phyloP scores from a whole-genome alignment of 2,888 invertebrate species.

The Pedicia rivosa region DNA sequence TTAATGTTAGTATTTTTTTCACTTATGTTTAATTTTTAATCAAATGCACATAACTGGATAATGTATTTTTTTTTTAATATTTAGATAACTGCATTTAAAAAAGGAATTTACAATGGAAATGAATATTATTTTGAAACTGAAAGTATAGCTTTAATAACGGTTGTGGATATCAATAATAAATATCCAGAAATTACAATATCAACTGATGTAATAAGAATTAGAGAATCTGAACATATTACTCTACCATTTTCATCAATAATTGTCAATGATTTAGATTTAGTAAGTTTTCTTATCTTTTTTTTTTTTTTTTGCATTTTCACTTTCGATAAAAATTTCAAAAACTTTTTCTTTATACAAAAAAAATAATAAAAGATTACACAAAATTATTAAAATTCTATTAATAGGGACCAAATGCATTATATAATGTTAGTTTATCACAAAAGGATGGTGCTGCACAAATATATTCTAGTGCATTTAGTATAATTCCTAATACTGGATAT shows the following conservation, averaged over 20 bases:
- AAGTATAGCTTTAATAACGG: conserved; percentile 31
- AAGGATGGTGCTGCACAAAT: conserved; percentile 13
- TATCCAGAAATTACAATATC: conserved; percentile 34
- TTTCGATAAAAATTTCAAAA: too few species aligned
- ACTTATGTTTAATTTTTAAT: not conserved
- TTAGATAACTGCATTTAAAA: conserved; percentile 34
- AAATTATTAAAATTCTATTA: conserved; percentile 9
- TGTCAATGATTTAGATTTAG: conserved; percentile 38
- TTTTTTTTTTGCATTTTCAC: too few species aligned
- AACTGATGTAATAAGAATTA: conserved; percentile 28
- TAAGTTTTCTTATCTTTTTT: too few species aligned
- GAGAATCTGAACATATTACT: conserved; percentile 37
- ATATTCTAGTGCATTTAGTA: conserved; percentile 36
- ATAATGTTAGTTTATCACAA: conserved; percentile 30
- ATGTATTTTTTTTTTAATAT: not conserved
- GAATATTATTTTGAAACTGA: too few species aligned
- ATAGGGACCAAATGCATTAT: conserved; percentile 43
- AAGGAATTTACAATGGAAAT: too few species aligned
- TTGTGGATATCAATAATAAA: conserved; percentile 48
- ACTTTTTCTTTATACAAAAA: too few species aligned
- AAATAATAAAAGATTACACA: not conserved
- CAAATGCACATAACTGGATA: too few species aligned
- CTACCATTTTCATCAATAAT: conserved; percentile 33
- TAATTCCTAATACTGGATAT: conserved; percentile 44
- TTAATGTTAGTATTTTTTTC: conserved; percentile 18